These are phyloP conservation scores for Lepilemur ruficaudatus DNA, from an alignment of 2,797 vertebrate species.

Conservation along the genomic window DNA sequence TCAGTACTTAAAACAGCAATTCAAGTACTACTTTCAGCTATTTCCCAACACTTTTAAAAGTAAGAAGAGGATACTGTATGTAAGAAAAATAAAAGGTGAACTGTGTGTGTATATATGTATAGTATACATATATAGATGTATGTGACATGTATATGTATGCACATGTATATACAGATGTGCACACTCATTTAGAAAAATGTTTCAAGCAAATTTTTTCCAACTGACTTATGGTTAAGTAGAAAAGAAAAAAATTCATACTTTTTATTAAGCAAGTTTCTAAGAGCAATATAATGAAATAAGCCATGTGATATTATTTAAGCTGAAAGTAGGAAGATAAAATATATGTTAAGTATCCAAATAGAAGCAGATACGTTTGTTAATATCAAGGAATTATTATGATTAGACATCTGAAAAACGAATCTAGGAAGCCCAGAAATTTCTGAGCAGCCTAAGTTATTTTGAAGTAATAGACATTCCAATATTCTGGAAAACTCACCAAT, in stretches of 20 bases:
- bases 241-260: neutral
- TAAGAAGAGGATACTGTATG: neutral
- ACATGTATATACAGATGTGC: fast-evolving
- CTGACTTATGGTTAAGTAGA: neutral
- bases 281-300: neutral
- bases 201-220: neutral
- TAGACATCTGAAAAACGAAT: neutral
- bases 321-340: neutral
- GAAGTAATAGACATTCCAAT: neutral
- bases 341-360: neutral
- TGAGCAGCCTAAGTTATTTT: neutral
- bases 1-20: neutral
- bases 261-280: neutral
- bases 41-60: neutral
- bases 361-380: neutral
- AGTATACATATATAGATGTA: too few species aligned
- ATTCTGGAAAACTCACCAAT: neutral
- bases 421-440: neutral
- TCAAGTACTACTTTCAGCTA: neutral
- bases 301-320: neutral
- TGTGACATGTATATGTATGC: too few species aligned
- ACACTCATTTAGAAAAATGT: neutral
- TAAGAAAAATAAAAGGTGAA: neutral
- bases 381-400: neutral
- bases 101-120: neutral